Evolutionary conservation across 2,113 vertebrate species (phyloP).

Genomic region (Hymenochirus boettgeri): DNA sequence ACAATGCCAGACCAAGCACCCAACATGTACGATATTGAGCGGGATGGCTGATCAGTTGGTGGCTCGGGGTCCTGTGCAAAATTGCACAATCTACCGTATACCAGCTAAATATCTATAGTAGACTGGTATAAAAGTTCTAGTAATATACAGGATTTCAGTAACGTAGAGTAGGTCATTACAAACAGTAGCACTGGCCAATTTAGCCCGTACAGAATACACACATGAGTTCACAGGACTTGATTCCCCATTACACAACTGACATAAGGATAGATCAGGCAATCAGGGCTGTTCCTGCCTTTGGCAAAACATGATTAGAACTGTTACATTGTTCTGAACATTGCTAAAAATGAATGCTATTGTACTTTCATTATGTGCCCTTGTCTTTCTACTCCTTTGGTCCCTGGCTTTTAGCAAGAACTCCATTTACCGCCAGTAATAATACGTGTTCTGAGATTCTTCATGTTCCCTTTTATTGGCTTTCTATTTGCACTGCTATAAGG

Average conservation of each 20-base stretch:
- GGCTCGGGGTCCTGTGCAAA: too few relatives aligned
- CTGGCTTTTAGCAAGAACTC: constrained; percentile 12
- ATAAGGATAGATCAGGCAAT: background rate
- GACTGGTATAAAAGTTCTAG: too few relatives aligned
- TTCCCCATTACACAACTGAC: background rate
- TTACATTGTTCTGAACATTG: constrained; percentile 7
- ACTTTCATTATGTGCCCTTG: background rate
- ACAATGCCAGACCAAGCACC: too few relatives aligned
- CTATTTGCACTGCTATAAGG: constrained; percentile 6
- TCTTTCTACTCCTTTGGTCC: background rate
- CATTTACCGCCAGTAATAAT: constrained; percentile 11
- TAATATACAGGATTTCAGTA: too few relatives aligned
- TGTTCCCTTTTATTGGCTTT: background rate
- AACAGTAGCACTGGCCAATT: too few relatives aligned
- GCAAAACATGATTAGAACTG: background rate
- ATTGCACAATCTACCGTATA: too few relatives aligned
- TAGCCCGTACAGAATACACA: too few relatives aligned
- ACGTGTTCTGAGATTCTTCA: background rate
- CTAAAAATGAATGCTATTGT: constrained; percentile 11
- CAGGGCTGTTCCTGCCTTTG: background rate
- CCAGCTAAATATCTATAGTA: too few relatives aligned
- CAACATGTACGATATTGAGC: too few relatives aligned
- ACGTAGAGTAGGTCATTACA: too few relatives aligned
- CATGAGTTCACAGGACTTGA: too few relatives aligned
- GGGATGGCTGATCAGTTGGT: too few relatives aligned